These are phyloP conservation scores for Agapetus fuscipes DNA, from an alignment of 2,888 invertebrate species.

Conservation along the genomic window DNA sequence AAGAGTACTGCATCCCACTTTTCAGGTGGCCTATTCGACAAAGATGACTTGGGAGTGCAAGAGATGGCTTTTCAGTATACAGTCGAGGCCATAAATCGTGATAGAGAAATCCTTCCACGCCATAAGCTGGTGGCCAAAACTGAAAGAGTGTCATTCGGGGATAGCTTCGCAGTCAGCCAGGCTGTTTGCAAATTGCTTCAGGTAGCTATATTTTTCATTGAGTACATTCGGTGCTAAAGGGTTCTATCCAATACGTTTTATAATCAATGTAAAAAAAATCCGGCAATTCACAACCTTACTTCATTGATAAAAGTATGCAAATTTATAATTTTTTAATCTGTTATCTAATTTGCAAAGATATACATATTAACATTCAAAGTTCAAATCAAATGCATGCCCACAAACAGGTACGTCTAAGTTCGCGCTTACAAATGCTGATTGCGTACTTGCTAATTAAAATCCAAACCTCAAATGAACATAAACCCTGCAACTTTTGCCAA, in stretches of 20 bases:
- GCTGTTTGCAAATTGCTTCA: constrained; percentile 45
- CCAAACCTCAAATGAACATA: no score
- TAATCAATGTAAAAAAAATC: constrained; percentile 7
- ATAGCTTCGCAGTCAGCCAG: constrained; percentile 44
- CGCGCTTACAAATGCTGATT: no score
- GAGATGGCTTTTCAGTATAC: constrained; percentile 32
- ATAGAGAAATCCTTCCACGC: constrained; percentile 31
- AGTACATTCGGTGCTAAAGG: background rate
- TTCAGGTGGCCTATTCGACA: constrained; percentile 53
- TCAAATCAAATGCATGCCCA: no score
- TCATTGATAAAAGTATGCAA: no score
- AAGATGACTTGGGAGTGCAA: constrained; percentile 42
- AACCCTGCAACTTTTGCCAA: no score
- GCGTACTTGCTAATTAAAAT: no score
- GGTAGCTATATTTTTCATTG: constrained; percentile 27
- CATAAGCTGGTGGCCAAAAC: constrained; percentile 30
- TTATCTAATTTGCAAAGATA: no score
- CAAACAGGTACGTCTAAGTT: no score
- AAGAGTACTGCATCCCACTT: no score
- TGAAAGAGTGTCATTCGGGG: constrained; percentile 39
- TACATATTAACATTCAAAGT: no score
- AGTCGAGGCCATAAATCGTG: constrained; percentile 37
- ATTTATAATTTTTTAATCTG: no score
- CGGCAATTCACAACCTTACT: no score
- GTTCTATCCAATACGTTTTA: background rate